Evolutionary conservation across 2,888 invertebrate species (phyloP).

Genomic region (Aleiodes leptofemur): DNA sequence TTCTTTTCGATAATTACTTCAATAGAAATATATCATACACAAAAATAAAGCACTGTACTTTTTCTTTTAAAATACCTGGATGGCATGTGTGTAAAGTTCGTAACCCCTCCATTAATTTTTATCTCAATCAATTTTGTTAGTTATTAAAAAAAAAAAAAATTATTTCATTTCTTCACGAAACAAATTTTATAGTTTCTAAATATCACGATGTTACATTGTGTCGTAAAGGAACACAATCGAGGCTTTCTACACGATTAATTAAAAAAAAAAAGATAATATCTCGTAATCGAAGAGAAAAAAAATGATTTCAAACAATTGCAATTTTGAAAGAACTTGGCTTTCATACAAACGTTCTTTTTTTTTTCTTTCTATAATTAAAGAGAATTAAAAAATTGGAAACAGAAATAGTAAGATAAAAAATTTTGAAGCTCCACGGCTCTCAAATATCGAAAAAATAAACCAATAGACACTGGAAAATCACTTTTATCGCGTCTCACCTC

Average conservation of each 20-base stretch:
- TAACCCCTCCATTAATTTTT: conserved; percentile 52
- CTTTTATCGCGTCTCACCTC: conserved; percentile 44
- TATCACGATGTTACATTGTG: conserved; percentile 68
- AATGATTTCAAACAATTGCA: conserved; percentile 54
- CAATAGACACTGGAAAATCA: conserved; percentile 9
- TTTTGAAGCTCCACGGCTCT: conserved; percentile 12
- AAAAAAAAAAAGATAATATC: conserved; percentile 50
- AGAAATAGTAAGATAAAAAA: conserved; percentile 43
- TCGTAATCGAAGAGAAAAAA: conserved; percentile 51
- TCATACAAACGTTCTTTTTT: conserved; percentile 40
- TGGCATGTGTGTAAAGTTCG: conserved; percentile 64
- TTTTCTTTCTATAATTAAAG: conserved; percentile 13
- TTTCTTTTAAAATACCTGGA: conserved; percentile 63
- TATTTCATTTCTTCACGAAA: conserved; percentile 46
- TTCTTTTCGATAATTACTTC: conserved; percentile 33
- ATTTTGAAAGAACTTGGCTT: conserved; percentile 52
- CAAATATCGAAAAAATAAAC: conserved; percentile 28
- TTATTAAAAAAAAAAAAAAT: conserved; percentile 34
- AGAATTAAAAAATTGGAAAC: conserved; percentile 6
- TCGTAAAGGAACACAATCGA: conserved; percentile 57
- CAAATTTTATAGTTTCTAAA: conserved; percentile 69
- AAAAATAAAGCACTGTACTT: conserved; percentile 70
- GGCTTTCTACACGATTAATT: conserved; percentile 53
- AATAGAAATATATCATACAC: conserved; percentile 63
- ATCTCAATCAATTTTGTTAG: conserved; percentile 28